These are phyloP conservation scores for Cuniculus paca DNA, from an alignment of 2,797 vertebrate genomes.

Conservation along the genomic window DNA sequence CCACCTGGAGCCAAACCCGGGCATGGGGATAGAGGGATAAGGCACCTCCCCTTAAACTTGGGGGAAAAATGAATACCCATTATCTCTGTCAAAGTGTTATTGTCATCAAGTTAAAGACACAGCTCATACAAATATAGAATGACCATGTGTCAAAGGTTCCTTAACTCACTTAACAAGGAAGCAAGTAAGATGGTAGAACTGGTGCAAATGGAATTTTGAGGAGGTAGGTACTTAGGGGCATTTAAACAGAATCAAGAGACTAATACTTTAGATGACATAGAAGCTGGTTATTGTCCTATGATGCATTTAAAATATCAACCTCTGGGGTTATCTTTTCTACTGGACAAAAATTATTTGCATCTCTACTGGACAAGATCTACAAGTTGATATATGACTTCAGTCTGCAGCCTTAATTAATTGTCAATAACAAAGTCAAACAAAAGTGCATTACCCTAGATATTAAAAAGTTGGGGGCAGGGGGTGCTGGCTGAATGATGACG, in stretches of 20 bases:
- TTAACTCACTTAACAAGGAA: not conserved
- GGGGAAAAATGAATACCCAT: not conserved
- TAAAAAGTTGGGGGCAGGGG: not conserved
- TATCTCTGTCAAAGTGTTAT: not conserved
- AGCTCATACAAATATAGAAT: not conserved
- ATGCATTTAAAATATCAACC: constrained; percentile 25
- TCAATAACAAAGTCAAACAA: constrained; percentile 48
- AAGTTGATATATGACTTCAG: constrained; percentile 44
- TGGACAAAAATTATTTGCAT: constrained; percentile 48
- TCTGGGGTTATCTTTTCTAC: constrained; percentile 43
- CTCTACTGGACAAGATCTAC: constrained; percentile 44
- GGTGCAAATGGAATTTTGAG: not conserved
- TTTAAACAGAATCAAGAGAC: constrained; percentile 46
- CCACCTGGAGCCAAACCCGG: too few relatives aligned
- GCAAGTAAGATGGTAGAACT: not conserved
- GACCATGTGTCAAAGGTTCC: not conserved
- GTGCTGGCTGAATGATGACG: not conserved
- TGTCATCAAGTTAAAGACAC: constrained; percentile 7
- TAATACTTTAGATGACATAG: not conserved
- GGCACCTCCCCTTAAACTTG: not conserved
- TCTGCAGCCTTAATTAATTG: constrained; percentile 40
- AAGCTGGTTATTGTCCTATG: not conserved
- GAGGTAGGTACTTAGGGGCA: not conserved
- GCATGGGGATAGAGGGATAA: not conserved
- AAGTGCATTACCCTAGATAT: constrained; percentile 22